A percentile compares a stretch with the other conserved stretches of the same genome.
These are phyloP conservation scores for Drosophila neotestacea DNA, from an alignment of 2,888 invertebrate genomes.

Conservation along the genomic window DNA sequence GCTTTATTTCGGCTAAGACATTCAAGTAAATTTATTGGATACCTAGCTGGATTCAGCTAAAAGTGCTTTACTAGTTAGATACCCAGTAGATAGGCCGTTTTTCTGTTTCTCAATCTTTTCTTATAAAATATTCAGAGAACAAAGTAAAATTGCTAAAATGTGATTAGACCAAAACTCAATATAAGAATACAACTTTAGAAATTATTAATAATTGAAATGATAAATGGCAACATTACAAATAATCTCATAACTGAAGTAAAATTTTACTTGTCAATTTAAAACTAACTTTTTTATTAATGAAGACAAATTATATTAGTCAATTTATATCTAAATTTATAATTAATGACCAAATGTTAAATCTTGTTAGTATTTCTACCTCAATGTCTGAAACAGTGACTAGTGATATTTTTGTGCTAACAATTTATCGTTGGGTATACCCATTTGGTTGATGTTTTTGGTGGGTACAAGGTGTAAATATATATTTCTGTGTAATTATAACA, in stretches of 20 bases:
- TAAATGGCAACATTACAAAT: too few relatives aligned
- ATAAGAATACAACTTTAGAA: too few relatives aligned
- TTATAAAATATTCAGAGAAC: neutral
- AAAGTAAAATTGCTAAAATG: neutral
- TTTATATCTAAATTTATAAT: too few relatives aligned
- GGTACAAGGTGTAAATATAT: conserved; percentile 8
- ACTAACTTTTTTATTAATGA: neutral
- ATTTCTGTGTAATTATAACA: conserved; percentile 50
- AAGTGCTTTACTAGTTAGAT: neutral
- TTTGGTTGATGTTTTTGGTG: neutral
- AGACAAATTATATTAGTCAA: too few relatives aligned
- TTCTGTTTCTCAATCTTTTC: neutral
- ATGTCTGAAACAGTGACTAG: too few relatives aligned
- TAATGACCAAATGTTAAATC: too few relatives aligned
- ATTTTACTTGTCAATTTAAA: neutral
- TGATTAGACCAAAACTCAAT: neutral
- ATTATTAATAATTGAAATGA: too few relatives aligned
- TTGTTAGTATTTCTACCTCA: too few relatives aligned
- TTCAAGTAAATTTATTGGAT: conserved; percentile 47
- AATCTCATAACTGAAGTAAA: too few relatives aligned
- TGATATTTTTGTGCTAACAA: too few relatives aligned
- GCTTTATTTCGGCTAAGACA: conserved; percentile 35
- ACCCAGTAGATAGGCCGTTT: neutral
- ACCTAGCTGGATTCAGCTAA: neutral
- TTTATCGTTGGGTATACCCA: neutral